Base-by-base conservation (phyloP, 2,113 vertebrate species). In the Megaleporinus macrocephalus region DNA sequence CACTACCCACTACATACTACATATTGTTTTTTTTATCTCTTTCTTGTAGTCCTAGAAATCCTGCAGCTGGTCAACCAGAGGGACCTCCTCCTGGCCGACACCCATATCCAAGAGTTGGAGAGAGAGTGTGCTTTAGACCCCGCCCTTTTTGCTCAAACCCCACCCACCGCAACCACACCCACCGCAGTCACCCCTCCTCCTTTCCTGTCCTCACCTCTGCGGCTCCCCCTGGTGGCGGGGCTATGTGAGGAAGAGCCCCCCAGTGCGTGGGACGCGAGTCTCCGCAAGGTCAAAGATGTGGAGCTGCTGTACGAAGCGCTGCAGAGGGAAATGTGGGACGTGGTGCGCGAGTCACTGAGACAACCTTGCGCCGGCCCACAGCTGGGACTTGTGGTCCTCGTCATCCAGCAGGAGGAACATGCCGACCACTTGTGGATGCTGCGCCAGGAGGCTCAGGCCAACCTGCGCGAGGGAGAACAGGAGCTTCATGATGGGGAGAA, bases 21-120 rank as follows among this genome's bases (percentile, higher is more conserved):
- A 65, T 5, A 30, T 68, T 68, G 30, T 20, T 61, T 61, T 20
- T 81, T 75, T 71, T 26, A 1, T 72, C 27, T 55, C 22, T 55
- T 9, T 18, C 49, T 51, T 51, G 14, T 87, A 97, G 96, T 97
- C 10, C 89, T 97, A 61, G 96, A 97, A 87, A 98, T 98, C 88
- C 90, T 97, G 62, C 94, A 95, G 86, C 77, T 97, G 83, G 96
- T 98, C 75, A 96, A 96, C 86, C 92, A 94, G 61, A 90, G 95
- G 71, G 96, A 97, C 29, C 94, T 98, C 47, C 93, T 95, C 4
- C 88, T 92, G 0, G 97, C 97, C 0, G 96, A 97, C 76, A 93
- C 94, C 26, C 96, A 98, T 83, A 97, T 98, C 84, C 91, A 96
- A 76, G 96, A 97, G 79, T 89, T 97, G 80, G 96, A 97, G 80